Base-by-base conservation (phyloP, 2,113 vertebrate genomes). In the Xyliphius kryptos region DNA sequence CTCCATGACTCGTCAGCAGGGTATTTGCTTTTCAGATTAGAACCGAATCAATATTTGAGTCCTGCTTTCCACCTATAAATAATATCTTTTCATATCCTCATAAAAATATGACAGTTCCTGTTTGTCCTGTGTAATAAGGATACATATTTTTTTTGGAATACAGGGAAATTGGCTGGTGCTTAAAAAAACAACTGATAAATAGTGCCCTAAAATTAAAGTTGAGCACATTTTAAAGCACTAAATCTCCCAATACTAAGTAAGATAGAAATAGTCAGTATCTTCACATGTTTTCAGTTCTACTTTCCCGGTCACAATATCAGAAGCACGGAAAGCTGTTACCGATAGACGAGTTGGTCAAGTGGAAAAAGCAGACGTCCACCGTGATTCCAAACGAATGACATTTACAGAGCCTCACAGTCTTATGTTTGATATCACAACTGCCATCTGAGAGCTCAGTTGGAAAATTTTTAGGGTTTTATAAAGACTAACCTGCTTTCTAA, bases 251-350 rank as follows among this genome's bases (percentile, higher is more conserved):
- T 32, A 32, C 7, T 32, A 5, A 32, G 75, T 79, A 76, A 79
- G 79, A 5, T 41, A 77, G 76, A 87, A 88, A 74, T 74, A 76
- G 80, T 80, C 80, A 81, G 84, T 85, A 83, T 73, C 61, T 63
- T 72, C 71, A 66, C 72, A 77, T 73, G 72, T 76, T 69, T 71
- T 80, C 74, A 81, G 69, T 69, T 80, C 69, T 67, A 40, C 78
- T 81, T 79, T 62, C 53, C 71, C 63, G 71, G 51, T 51, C 59
- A 19, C 68, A 66, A 60, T 63, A 80, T 71, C 72, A 74, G 79
- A 81, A 76, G 74, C 59, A 74, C 59, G 70, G 68, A 54, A 73
- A 56, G 61, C 70, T 80, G 81, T 85, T 74, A 75, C 77, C 68
- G 58, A 76, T 76, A 76, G 69, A 68, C 67, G 72, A 79, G 69